These are phyloP conservation scores for Cygnus atratus DNA, from an alignment of 2,113 vertebrate genomes.

Conservation along the genomic window DNA sequence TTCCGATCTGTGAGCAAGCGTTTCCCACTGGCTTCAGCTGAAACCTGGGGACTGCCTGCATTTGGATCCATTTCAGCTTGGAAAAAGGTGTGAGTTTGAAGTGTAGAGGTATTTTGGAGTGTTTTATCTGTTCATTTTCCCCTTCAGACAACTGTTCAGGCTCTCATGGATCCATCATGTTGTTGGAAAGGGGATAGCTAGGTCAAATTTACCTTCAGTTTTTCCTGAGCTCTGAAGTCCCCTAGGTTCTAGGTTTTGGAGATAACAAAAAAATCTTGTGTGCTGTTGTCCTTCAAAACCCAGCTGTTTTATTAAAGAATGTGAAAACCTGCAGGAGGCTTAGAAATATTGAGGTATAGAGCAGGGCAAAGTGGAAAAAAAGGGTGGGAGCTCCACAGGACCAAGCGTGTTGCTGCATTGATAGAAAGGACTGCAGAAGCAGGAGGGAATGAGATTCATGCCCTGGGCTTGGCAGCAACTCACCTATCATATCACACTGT, in stretches of 20 bases:
- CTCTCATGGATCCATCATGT: neutral
- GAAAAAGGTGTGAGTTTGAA: neutral
- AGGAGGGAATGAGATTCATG: neutral
- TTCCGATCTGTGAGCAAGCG: rapidly evolving
- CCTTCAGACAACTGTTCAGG: neutral
- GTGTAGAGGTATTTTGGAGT: neutral
- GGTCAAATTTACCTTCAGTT: neutral
- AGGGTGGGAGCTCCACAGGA: neutral
- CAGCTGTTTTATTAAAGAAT: neutral
- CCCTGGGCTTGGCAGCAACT: neutral
- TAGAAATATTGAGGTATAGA: neutral
- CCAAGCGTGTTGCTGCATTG: neutral
- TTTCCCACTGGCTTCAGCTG: neutral
- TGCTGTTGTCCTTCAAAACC: neutral
- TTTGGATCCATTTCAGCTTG: neutral
- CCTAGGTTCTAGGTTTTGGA: neutral
- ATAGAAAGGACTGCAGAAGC: neutral
- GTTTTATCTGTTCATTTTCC: neutral
- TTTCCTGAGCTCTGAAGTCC: neutral
- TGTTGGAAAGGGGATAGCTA: neutral
- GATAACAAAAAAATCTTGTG: neutral
- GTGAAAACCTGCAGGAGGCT: neutral
- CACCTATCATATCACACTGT: neutral
- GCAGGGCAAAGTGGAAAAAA: neutral
- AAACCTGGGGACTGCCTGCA: neutral